phyloP scores from a whole-genome alignment of 1,140 invertebrate genomes.

The Mya arenaria region DNA sequence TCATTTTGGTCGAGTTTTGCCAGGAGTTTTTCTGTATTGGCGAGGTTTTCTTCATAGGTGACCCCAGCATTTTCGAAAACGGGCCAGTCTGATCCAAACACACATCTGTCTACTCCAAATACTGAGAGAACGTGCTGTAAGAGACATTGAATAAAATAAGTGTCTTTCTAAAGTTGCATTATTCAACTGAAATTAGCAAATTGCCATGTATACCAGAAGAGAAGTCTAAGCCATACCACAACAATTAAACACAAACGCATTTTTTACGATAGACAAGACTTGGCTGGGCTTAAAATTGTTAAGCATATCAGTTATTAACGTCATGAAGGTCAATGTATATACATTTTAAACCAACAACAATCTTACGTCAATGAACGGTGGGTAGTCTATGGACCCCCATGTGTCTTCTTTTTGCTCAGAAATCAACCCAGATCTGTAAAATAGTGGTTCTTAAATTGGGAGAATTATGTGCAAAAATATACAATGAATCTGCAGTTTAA shows the following conservation, averaged over 20 bases:
- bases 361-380: constrained; percentile 64
- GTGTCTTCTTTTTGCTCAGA: constrained; percentile 56
- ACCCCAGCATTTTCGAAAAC: constrained; percentile 59
- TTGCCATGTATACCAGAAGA: background rate
- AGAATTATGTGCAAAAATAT: no score
- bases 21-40: constrained; percentile 48
- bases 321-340: background rate
- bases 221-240: background rate
- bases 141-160: background rate
- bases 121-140: constrained; percentile 64
- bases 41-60: constrained; percentile 53
- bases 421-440: constrained; percentile 60
- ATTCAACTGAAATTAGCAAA: background rate
- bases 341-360: background rate
- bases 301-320: background rate
- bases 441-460: no score
- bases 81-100: constrained; percentile 70
- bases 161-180: background rate
- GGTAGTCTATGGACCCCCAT: constrained; percentile 63
- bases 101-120: constrained; percentile 63
- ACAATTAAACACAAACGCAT: background rate
- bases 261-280: background rate
- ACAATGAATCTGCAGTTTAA: no score
- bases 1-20: constrained; percentile 47
- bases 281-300: no score